Percentiles rank a stretch among this genome's conserved stretches.
Conservation (phyloP, 2,113 vertebrate genomes). For the Apeltes quadracus region DNA sequence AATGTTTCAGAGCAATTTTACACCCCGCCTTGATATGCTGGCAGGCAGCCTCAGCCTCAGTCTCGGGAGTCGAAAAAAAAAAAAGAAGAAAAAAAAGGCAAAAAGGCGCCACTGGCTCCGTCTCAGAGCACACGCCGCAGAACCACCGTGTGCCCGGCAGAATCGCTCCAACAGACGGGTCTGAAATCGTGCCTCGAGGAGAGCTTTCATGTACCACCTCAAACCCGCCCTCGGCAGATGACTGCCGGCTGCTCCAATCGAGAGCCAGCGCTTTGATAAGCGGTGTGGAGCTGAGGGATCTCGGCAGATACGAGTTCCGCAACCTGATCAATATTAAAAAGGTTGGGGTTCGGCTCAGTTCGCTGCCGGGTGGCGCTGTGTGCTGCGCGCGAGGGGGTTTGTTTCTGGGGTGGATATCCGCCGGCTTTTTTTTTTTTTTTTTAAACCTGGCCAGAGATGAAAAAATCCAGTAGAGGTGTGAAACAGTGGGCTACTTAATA, state of each 20-base stretch:
- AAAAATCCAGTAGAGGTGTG: not conserved
- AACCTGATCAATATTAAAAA: constrained; percentile 54
- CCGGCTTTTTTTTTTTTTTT: too few species aligned
- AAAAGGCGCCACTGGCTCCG: not conserved
- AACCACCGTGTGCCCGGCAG: constrained; percentile 49
- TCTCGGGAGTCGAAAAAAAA: constrained; percentile 43
- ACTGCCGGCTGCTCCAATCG: constrained; percentile 33
- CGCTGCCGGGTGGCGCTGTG: constrained; percentile 21
- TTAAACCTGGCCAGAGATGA: constrained; percentile 29
- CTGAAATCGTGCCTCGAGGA: constrained; percentile 43
- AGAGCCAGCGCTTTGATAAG: constrained; percentile 53
- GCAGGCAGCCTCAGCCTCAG: constrained; percentile 29
- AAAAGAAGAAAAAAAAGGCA: too few species aligned
- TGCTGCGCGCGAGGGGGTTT: constrained; percentile 23
- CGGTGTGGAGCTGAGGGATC: constrained; percentile 30
- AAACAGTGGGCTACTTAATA: constrained; percentile 2
- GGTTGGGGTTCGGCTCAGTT: constrained; percentile 39
- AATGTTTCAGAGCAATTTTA: constrained; percentile 53
- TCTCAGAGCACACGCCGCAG: constrained; percentile 25
- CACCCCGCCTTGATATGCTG: constrained; percentile 51
- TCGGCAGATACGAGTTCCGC: constrained; percentile 27
- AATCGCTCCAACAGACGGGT: constrained; percentile 44
- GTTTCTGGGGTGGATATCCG: constrained; percentile 21
- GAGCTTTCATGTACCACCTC: constrained; percentile 53
- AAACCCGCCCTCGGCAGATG: constrained; percentile 40